A percentile compares a stretch with the other conserved stretches of the same genome.
Conservation (phyloP, 2,113 vertebrate genomes). For the Labrus mixtus region DNA sequence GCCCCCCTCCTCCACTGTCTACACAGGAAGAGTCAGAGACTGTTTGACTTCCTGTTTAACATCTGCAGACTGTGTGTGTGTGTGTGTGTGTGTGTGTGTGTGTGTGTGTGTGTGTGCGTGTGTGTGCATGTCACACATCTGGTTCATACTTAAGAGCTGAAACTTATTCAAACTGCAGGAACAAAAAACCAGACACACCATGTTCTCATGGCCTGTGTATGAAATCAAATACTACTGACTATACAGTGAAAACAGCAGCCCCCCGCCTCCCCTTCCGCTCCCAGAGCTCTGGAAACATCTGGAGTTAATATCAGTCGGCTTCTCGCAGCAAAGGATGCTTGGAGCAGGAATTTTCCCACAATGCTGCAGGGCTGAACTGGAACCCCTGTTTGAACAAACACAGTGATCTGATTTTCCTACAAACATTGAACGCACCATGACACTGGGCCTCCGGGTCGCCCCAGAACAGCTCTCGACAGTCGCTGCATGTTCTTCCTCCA, state of each 20-base stretch:
- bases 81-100: background rate
- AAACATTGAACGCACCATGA: slow-evolving; percentile 81
- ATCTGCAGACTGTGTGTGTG: background rate
- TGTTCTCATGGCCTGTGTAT: no score
- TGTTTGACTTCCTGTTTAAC: background rate
- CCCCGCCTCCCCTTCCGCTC: no score
- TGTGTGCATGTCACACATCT: slow-evolving; percentile 21
- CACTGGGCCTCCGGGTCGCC: slow-evolving; percentile 91
- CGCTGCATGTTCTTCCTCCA: slow-evolving; percentile 92
- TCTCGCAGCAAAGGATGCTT: background rate
- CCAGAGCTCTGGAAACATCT: slow-evolving; percentile 63
- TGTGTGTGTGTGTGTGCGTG: background rate
- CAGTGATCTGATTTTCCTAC: no score
- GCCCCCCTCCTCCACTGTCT: no score
- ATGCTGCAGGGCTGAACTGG: background rate
- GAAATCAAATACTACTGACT: no score
- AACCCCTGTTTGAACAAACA: background rate
- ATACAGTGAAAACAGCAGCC: no score
- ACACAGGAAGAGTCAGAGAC: background rate
- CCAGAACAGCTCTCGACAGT: slow-evolving; percentile 96
- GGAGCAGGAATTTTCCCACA: slow-evolving; percentile 42
- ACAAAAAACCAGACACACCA: background rate
- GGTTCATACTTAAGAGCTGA: slow-evolving; percentile 25
- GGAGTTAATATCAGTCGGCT: slow-evolving; percentile 48
- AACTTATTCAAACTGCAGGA: background rate